phyloP scores from a whole-genome alignment of 30 jellyfish, hydroid and myxozoan species.

The Aurelia coerulea region DNA sequence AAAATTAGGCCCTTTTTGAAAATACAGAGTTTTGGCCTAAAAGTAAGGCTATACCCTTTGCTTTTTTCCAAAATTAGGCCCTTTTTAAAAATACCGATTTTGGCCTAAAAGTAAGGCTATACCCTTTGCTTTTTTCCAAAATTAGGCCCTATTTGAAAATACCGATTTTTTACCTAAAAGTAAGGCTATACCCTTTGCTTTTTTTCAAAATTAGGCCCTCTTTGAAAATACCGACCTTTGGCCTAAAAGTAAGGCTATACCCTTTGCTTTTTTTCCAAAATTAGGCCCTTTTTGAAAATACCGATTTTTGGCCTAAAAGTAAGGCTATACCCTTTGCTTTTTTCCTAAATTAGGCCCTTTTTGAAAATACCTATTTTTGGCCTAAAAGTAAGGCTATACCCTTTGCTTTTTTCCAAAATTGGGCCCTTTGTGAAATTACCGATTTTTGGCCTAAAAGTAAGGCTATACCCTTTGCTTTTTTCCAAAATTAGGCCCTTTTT shows the following conservation, averaged over 20 bases:
- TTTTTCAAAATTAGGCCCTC: neutral
- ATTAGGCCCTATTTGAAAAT: neutral
- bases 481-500: neutral
- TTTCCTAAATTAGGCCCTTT: neutral
- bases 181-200: conserved; percentile 1
- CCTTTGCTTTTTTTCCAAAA: neutral
- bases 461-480: neutral
- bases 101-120: neutral
- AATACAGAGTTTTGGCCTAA: no score
- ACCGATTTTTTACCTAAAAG: neutral
- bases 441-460: neutral
- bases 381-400: neutral
- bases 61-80: neutral
- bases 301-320: no score
- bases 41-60: no score
- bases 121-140: neutral
- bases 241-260: neutral
- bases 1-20: neutral
- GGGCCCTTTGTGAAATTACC: neutral
- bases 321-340: no score
- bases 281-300: no score
- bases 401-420: neutral
- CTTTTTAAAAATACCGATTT: neutral
- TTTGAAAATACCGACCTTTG: neutral
- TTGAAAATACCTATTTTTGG: neutral